These are phyloP conservation scores for Cheilosia soror DNA, from an alignment of 2,888 invertebrate genomes.

Conservation along the genomic window DNA sequence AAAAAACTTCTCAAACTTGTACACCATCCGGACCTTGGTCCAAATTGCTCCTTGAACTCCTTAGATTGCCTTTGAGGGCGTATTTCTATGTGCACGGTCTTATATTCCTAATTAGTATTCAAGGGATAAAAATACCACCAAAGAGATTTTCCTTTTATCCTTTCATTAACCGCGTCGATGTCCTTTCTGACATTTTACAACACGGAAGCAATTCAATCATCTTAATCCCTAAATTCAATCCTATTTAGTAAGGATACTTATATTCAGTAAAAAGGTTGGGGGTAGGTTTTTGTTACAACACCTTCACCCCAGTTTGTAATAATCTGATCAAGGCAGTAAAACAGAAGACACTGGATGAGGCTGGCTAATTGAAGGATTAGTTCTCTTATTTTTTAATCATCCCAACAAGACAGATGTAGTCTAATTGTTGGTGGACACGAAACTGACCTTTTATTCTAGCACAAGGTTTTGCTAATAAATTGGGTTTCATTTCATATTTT, in stretches of 20 bases:
- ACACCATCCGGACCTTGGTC: constrained; percentile 1
- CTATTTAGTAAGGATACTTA: constrained; percentile 17
- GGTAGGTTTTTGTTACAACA: not conserved
- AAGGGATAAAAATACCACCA: constrained; percentile 30
- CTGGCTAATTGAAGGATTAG: constrained; percentile 51
- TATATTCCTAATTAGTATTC: constrained; percentile 66
- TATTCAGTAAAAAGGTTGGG: not conserved
- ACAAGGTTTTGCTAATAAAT: constrained; percentile 21
- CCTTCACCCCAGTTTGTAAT: not conserved
- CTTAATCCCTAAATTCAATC: constrained; percentile 54
- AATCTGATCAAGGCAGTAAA: constrained; percentile 21
- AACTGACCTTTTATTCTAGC: not conserved
- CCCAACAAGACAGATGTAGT: constrained; percentile 3
- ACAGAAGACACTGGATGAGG: constrained; percentile 22
- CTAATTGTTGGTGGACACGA: constrained; percentile 24
- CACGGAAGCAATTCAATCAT: constrained; percentile 55
- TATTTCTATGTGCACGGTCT: constrained; percentile 4
- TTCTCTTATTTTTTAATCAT: constrained; percentile 20
- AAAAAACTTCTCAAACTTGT: constrained; percentile 5
- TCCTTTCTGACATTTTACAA: constrained; percentile 41
- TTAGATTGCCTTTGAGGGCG: not conserved
- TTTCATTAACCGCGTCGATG: constrained; percentile 62
- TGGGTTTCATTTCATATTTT: constrained; percentile 43
- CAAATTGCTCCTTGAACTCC: constrained; percentile 20
- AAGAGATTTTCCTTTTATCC: constrained; percentile 51